Percentiles rank a stretch among this genome's conserved stretches.
Evolutionary conservation across 2,888 invertebrate species (phyloP).

Genomic region (Drosophila paramelanica): DNA sequence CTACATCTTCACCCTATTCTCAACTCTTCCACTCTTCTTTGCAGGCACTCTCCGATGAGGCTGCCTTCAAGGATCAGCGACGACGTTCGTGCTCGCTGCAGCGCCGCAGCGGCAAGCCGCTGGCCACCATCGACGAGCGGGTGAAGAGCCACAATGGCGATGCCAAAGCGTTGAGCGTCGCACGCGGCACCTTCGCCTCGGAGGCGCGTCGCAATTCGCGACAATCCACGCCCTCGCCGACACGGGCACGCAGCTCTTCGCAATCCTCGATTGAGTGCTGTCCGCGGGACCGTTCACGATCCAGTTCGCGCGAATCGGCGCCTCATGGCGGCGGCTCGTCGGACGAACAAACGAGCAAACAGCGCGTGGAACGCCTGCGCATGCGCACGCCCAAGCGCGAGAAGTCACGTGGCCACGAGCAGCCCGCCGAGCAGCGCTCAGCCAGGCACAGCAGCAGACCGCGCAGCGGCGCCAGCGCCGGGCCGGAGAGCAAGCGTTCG

Average conservation of each 20-base stretch:
- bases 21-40: neutral
- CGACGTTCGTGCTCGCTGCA: slow-evolving; percentile 80
- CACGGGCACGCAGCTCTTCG: slow-evolving; percentile 80
- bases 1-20: no score
- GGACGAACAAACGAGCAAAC: slow-evolving; percentile 68
- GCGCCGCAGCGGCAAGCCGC: slow-evolving; percentile 80
- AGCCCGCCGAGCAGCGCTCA: slow-evolving; percentile 44
- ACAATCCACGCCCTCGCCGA: slow-evolving; percentile 71
- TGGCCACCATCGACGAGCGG: slow-evolving; percentile 85
- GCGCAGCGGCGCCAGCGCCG: slow-evolving; percentile 39
- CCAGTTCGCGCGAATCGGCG: slow-evolving; percentile 80
- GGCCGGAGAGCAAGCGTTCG: slow-evolving; percentile 59
- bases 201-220: slow-evolving; percentile 79
- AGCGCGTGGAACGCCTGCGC: slow-evolving; percentile 73
- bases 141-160: slow-evolving; percentile 68
- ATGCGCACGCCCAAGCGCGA: slow-evolving; percentile 75
- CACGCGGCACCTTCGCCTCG: slow-evolving; percentile 76
- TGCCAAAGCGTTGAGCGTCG: slow-evolving; percentile 62
- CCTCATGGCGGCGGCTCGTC: slow-evolving; percentile 76
- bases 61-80: slow-evolving; percentile 83
- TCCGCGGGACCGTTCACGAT: slow-evolving; percentile 82
- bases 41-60: slow-evolving; percentile 86
- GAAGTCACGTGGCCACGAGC: slow-evolving; percentile 57
- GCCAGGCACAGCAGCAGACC: slow-evolving; percentile 50
- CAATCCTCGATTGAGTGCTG: slow-evolving; percentile 83